These are phyloP conservation scores for Notodonta ziczac DNA, from an alignment of 2,888 invertebrate genomes.

Conservation along the genomic window DNA sequence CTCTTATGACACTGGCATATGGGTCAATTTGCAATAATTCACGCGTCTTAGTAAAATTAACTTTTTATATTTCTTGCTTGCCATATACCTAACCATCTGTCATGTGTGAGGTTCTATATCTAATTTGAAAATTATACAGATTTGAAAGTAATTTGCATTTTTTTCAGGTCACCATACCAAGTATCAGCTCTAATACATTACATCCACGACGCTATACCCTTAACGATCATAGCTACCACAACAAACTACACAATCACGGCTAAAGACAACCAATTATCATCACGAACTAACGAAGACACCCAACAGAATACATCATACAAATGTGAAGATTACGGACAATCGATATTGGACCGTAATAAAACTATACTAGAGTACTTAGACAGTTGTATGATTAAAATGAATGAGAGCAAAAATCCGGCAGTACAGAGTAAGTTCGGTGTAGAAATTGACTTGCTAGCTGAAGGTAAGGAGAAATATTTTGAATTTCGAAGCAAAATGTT, in stretches of 20 bases:
- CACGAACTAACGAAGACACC: slow-evolving; percentile 41
- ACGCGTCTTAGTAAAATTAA: too few species aligned
- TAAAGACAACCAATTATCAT: slow-evolving; percentile 37
- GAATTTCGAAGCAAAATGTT: slow-evolving; percentile 56
- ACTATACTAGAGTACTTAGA: slow-evolving; percentile 62
- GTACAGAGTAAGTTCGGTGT: slow-evolving; percentile 53
- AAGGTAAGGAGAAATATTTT: slow-evolving; percentile 45
- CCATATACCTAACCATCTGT: too few species aligned
- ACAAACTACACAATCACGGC: slow-evolving; percentile 49
- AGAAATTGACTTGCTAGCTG: slow-evolving; percentile 63
- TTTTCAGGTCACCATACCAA: slow-evolving; percentile 67
- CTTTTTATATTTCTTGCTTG: too few species aligned
- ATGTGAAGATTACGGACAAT: slow-evolving; percentile 46
- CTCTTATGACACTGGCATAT: too few species aligned
- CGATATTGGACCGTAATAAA: slow-evolving; percentile 54
- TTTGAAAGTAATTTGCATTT: too few species aligned
- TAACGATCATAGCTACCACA: slow-evolving; percentile 59
- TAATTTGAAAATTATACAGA: too few species aligned
- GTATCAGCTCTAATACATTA: slow-evolving; percentile 67
- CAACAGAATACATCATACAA: slow-evolving; percentile 24
- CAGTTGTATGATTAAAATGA: slow-evolving; percentile 63
- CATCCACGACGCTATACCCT: slow-evolving; percentile 66
- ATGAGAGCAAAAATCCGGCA: slow-evolving; percentile 49
- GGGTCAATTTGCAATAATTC: too few species aligned
- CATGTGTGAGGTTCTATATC: too few species aligned